Evolutionary conservation across 2,113 vertebrate genomes (phyloP).

Genomic region (Phycodurus eques): DNA sequence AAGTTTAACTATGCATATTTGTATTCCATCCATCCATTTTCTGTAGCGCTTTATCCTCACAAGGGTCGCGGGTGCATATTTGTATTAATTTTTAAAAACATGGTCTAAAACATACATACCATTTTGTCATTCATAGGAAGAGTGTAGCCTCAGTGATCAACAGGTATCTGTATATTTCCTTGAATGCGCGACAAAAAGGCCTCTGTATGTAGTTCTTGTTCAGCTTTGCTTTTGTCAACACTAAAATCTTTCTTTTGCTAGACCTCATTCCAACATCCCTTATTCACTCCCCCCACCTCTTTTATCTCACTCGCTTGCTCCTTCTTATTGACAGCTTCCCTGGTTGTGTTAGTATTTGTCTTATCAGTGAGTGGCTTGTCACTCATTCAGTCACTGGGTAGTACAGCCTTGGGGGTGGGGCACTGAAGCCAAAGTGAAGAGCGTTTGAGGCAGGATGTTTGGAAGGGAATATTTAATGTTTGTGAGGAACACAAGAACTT

Average conservation of each 20-base stretch:
- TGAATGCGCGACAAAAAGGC: neutral
- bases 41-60: no score
- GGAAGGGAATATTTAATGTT: constrained; percentile 41
- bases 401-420: constrained; percentile 30
- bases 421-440: constrained; percentile 7
- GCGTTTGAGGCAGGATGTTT: constrained; percentile 22
- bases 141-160: neutral
- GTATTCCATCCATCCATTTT: no score
- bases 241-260: constrained; percentile 7
- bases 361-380: constrained; percentile 70
- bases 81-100: neutral
- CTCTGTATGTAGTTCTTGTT: neutral
- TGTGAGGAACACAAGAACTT: constrained; percentile 27
- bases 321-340: constrained; percentile 58
- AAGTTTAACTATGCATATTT: neutral
- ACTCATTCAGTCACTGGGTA: constrained; percentile 53
- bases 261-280: constrained; percentile 6
- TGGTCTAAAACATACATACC: neutral
- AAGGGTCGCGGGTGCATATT: no score
- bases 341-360: constrained; percentile 65
- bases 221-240: constrained; percentile 12
- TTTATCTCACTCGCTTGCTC: constrained; percentile 37
- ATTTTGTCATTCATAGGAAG: neutral
- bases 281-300: neutral
- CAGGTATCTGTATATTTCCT: neutral